A percentile compares a stretch with the other conserved stretches of the same genome.
Conservation (phyloP, 2,888 invertebrate species). For the Lottia gigantea region DNA sequence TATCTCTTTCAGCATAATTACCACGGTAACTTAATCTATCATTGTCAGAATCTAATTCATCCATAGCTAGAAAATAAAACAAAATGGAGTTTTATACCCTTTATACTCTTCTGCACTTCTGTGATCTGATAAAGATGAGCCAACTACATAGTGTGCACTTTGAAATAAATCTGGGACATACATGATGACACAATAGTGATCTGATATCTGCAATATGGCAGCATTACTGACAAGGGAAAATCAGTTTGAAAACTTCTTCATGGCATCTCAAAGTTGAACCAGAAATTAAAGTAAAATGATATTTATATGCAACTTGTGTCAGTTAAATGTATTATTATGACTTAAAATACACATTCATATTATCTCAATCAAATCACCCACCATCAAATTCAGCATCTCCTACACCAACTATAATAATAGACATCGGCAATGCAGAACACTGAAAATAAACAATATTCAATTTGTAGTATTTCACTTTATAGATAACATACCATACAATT, state of each 20-base stretch:
- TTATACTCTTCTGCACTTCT: not conserved
- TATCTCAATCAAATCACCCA: constrained; percentile 29
- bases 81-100: not conserved
- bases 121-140: too few species aligned
- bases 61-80: constrained; percentile 54
- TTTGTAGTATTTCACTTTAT: too few species aligned
- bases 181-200: too few species aligned
- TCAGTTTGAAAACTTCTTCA: not conserved
- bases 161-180: too few species aligned
- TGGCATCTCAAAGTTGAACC: not conserved
- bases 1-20: constrained; percentile 59
- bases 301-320: not conserved
- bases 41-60: constrained; percentile 63
- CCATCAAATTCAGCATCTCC: constrained; percentile 67
- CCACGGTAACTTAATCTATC: constrained; percentile 53
- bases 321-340: not conserved
- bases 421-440: constrained; percentile 67
- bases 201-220: too few species aligned
- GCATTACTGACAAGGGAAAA: not conserved
- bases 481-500: too few species aligned
- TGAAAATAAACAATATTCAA: constrained; percentile 46
- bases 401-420: constrained; percentile 67
- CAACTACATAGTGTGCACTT: too few species aligned
- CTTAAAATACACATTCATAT: not conserved
- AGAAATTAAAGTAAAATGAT: not conserved